These are phyloP conservation scores for Lagodon rhomboides DNA, from an alignment of 2,797 vertebrate species.

Conservation along the genomic window DNA sequence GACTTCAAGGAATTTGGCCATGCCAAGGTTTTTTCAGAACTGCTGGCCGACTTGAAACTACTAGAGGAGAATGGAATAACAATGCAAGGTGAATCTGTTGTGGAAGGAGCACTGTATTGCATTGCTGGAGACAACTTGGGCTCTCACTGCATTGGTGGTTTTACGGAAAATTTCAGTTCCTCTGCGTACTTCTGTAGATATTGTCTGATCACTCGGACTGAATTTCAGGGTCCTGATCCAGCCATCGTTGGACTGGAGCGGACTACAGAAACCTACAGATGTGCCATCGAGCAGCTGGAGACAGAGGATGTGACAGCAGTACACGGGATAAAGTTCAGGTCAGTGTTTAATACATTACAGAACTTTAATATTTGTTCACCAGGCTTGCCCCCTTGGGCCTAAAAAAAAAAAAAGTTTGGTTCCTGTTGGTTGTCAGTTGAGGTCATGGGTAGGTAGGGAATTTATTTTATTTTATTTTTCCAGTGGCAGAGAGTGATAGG, in stretches of 20 bases:
- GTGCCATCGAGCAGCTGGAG: background rate
- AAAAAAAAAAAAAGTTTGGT: no score
- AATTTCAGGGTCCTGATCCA: slow-evolving; percentile 14
- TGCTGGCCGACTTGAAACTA: slow-evolving; percentile 1
- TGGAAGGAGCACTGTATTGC: background rate
- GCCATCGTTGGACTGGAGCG: background rate
- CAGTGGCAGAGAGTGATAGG: no score
- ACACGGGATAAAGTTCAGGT: slow-evolving; percentile 18
- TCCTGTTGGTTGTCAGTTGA: no score
- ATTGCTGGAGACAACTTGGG: no score
- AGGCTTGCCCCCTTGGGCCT: slow-evolving; percentile 22
- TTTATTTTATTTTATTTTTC: no score
- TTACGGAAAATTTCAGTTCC: slow-evolving; percentile 1
- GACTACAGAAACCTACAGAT: background rate
- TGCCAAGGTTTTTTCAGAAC: slow-evolving; percentile 12
- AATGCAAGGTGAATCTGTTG: background rate
- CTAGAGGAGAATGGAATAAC: slow-evolving; percentile 14
- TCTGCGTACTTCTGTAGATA: slow-evolving; percentile 17
- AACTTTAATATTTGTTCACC: slow-evolving; percentile 31
- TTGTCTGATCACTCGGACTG: slow-evolving; percentile 11
- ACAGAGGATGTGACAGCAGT: background rate
- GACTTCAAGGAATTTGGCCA: slow-evolving; percentile 7
- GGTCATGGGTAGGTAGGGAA: no score
- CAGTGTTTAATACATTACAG: slow-evolving; percentile 30
- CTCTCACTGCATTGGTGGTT: background rate